A percentile compares a stretch with the other conserved stretches of the same genome.
phyloP scores from a whole-genome alignment of 2,888 invertebrate species.

The Choristoneura rosaceana region DNA sequence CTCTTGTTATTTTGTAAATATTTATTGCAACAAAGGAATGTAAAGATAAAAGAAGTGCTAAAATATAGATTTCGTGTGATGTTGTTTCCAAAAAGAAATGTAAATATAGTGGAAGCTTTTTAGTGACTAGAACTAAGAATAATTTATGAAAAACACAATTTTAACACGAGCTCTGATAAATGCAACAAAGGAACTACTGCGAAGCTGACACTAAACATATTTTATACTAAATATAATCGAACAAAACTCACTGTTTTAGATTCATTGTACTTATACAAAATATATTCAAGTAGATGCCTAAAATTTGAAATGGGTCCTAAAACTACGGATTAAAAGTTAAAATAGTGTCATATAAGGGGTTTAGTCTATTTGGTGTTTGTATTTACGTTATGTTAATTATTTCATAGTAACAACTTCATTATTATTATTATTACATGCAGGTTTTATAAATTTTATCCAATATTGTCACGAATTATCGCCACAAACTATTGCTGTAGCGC shows the following conservation, averaged over 20 bases:
- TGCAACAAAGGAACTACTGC: constrained; percentile 70
- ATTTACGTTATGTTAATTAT: constrained; percentile 27
- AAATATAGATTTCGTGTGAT: constrained; percentile 56
- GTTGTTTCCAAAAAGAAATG: constrained; percentile 52
- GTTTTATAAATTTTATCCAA: constrained; percentile 2
- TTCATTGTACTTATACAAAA: constrained; percentile 64
- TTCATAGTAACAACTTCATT: constrained; percentile 27
- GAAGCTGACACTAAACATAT: constrained; percentile 49
- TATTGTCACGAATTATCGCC: constrained; percentile 23
- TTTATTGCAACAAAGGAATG: constrained; percentile 70
- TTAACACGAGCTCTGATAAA: constrained; percentile 57
- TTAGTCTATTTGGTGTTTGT: constrained; percentile 37
- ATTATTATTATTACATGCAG: constrained; percentile 12
- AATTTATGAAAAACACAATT: constrained; percentile 59
- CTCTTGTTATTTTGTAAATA: constrained; percentile 57
- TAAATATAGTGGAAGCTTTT: constrained; percentile 65
- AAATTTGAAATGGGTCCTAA: constrained; percentile 12
- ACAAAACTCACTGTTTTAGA: constrained; percentile 60
- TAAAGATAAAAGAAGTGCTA: constrained; percentile 50
- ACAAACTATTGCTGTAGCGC: neutral
- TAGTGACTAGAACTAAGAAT: constrained; percentile 75
- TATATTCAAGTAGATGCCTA: constrained; percentile 23
- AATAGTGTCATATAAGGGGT: constrained; percentile 1
- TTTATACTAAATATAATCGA: constrained; percentile 52
- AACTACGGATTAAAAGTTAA: constrained; percentile 12